Evolutionary conservation across 2,888 invertebrate genomes (phyloP).

Genomic region (Muscina levida): DNA sequence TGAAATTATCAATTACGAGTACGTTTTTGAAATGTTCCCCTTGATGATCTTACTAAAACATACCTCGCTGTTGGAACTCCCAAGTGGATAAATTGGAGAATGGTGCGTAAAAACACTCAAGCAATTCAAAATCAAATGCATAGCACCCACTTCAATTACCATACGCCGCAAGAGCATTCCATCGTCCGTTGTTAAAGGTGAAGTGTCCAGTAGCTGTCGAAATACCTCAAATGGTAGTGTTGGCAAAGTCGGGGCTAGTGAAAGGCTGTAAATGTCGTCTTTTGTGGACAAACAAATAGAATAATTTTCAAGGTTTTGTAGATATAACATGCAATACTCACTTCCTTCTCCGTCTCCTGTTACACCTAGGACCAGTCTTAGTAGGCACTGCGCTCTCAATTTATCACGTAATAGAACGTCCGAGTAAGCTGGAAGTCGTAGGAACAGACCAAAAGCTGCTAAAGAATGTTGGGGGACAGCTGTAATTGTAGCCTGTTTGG

Average conservation of each 20-base stretch:
- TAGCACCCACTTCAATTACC: conserved; percentile 91
- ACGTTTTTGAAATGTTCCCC: not conserved
- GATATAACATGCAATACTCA: conserved; percentile 76
- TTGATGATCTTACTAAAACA: not conserved
- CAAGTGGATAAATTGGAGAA: conserved; percentile 81
- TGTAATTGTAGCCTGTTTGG: conserved; percentile 81
- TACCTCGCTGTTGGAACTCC: conserved; percentile 73
- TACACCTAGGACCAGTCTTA: conserved; percentile 93
- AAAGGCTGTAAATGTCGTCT: conserved; percentile 87
- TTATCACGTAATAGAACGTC: conserved; percentile 92
- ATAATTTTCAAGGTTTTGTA: not conserved
- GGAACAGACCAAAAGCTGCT: conserved; percentile 93
- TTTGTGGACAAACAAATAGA: conserved; percentile 60
- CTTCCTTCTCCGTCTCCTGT: conserved; percentile 95
- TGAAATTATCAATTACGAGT: conserved; percentile 7
- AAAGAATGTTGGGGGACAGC: conserved; percentile 94
- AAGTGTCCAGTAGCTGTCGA: conserved; percentile 88
- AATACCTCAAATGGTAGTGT: conserved; percentile 81
- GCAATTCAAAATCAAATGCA: conserved; percentile 92
- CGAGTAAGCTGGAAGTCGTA: conserved; percentile 94
- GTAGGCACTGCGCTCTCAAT: conserved; percentile 90
- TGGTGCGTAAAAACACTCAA: conserved; percentile 94
- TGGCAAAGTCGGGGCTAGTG: conserved; percentile 85
- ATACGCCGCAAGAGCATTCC: conserved; percentile 88
- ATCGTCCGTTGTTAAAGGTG: conserved; percentile 87